These are phyloP conservation scores for Pseudopleuronectes americanus DNA, from an alignment of 2,797 vertebrate species.

Conservation along the genomic window DNA sequence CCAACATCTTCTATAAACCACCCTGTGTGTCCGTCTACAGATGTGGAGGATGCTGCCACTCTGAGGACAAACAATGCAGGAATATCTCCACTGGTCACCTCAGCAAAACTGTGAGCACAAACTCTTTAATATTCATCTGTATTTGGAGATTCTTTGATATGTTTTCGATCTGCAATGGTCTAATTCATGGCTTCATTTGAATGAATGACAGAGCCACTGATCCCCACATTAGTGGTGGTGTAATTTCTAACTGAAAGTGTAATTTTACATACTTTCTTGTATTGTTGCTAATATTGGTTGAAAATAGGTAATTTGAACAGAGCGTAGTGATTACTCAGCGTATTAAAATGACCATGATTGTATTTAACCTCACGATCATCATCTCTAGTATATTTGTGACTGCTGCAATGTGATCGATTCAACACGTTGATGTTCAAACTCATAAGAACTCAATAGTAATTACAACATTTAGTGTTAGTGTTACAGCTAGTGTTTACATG, in stretches of 20 bases:
- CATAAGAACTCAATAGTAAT: too few relatives aligned
- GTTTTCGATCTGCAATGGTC: neutral
- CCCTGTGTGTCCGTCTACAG: conserved; percentile 99
- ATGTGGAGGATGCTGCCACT: conserved; percentile 99
- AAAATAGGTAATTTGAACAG: too few relatives aligned
- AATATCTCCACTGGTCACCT: conserved; percentile 95
- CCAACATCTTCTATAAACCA: conserved; percentile 99
- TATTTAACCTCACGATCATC: neutral
- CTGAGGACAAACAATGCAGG: conserved; percentile 95
- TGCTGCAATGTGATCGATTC: too few relatives aligned
- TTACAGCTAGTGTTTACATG: too few relatives aligned
- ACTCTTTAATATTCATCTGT: neutral
- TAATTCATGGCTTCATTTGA: neutral
- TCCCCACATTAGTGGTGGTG: too few relatives aligned
- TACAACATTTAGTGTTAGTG: too few relatives aligned
- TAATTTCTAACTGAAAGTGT: too few relatives aligned
- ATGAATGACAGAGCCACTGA: neutral
- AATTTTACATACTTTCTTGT: too few relatives aligned
- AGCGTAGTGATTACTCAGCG: too few relatives aligned
- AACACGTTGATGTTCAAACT: too few relatives aligned
- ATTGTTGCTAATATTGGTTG: too few relatives aligned
- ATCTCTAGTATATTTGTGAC: neutral
- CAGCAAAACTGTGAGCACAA: conserved; percentile 94
- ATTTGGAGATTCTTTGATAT: neutral
- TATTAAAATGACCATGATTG: too few relatives aligned